Evolutionary conservation across 1,140 invertebrate genomes (phyloP).

Genomic region (Metopolophium dirhodum): DNA sequence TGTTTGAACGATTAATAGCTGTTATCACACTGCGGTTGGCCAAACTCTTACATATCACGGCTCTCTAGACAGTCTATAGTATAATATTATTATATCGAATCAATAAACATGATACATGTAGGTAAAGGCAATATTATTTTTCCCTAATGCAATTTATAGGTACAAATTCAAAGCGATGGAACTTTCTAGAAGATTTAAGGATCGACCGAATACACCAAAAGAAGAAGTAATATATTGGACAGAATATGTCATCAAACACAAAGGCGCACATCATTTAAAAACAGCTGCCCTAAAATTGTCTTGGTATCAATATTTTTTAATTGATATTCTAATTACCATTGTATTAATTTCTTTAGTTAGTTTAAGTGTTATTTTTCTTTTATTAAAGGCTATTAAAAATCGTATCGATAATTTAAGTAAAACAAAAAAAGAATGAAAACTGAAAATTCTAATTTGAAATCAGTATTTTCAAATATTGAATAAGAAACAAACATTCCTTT

Average conservation of each 20-base stretch:
- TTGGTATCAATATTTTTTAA: slow-evolving; percentile 68
- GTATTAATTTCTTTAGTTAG: background rate
- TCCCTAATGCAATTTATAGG: slow-evolving; percentile 25
- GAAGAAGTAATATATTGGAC: slow-evolving; percentile 70
- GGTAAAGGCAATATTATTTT: background rate
- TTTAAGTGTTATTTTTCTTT: background rate
- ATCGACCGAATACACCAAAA: slow-evolving; percentile 63
- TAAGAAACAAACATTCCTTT: background rate
- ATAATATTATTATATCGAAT: background rate
- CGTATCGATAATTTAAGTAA: background rate
- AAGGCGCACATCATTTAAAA: slow-evolving; percentile 67
- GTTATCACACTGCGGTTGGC: no score
- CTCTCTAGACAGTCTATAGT: background rate
- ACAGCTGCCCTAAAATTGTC: slow-evolving; percentile 67
- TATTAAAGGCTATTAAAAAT: background rate
- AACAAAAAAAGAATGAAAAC: background rate
- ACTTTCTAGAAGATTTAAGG: slow-evolving; percentile 58
- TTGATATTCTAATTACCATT: slow-evolving; percentile 63
- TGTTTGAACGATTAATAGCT: no score
- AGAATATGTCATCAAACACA: slow-evolving; percentile 70
- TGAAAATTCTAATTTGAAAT: background rate
- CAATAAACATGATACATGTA: background rate
- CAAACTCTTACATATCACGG: no score
- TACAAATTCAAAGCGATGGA: slow-evolving; percentile 55
- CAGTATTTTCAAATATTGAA: background rate